Evolutionary conservation across 2,888 invertebrate genomes (phyloP).

Genomic region (Nemotelus nigrinus): DNA sequence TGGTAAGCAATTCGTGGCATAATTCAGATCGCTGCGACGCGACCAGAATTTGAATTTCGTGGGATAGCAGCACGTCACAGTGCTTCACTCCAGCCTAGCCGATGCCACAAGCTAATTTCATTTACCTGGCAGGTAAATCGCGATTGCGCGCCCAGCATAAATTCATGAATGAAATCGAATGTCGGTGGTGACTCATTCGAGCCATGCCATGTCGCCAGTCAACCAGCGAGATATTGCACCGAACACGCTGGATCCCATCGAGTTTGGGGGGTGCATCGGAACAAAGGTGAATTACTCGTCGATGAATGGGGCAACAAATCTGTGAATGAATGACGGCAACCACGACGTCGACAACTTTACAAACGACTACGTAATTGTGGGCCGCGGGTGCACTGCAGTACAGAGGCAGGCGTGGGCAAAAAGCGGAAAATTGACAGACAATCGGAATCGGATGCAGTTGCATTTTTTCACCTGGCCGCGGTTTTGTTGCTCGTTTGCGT

Average conservation of each 20-base stretch:
- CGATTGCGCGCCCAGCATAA: conserved; percentile 36
- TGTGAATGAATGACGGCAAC: conserved; percentile 16
- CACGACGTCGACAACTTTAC: neutral
- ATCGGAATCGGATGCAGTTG: conserved; percentile 39
- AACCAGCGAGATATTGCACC: neutral
- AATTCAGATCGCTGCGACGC: conserved; percentile 33
- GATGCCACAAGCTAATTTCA: conserved; percentile 19
- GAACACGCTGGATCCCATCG: neutral
- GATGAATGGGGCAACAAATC: conserved; percentile 42
- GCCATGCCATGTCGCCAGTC: neutral
- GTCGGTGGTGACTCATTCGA: conserved; percentile 26
- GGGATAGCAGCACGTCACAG: neutral
- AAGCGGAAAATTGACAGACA: conserved; percentile 49
- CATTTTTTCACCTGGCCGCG: conserved; percentile 30
- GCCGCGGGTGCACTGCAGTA: conserved; percentile 34
- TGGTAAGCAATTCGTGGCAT: conserved; percentile 33
- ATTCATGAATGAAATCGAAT: conserved; percentile 43
- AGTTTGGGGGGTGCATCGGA: neutral
- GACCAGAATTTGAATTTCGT: conserved; percentile 30
- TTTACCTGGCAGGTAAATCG: conserved; percentile 30
- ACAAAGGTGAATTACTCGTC: conserved; percentile 49
- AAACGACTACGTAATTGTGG: conserved; percentile 46
- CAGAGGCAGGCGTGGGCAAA: conserved; percentile 34
- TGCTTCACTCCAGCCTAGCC: neutral
- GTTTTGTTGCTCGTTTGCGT: conserved; percentile 27